These are phyloP conservation scores for Metopolophium dirhodum DNA, from an alignment of 1,140 invertebrate genomes.

Conservation along the genomic window DNA sequence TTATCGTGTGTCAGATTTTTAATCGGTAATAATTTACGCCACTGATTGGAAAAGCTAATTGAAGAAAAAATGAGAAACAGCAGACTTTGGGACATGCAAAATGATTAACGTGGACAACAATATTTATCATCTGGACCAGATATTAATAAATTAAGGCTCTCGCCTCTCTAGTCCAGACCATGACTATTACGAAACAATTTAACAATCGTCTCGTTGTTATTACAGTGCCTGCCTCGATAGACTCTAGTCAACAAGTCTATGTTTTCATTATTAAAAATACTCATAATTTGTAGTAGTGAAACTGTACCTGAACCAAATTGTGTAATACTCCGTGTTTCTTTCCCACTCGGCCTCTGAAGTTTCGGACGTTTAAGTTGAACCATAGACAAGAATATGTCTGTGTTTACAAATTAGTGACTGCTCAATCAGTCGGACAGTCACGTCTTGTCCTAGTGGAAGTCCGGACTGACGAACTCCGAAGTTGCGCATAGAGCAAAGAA, in stretches of 20 bases:
- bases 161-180: too few species aligned
- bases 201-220: not conserved
- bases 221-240: not conserved
- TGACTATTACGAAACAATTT: not conserved
- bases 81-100: not conserved
- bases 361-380: not conserved
- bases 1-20: too few species aligned
- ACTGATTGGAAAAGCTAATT: too few species aligned
- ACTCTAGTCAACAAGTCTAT: too few species aligned
- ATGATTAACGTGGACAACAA: not conserved
- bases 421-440: too few species aligned
- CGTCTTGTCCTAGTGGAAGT: too few species aligned
- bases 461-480: too few species aligned
- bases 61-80: too few species aligned
- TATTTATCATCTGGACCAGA: not conserved
- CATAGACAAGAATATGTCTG: not conserved
- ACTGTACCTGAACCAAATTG: not conserved
- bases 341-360: not conserved
- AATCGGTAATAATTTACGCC: not conserved
- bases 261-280: not conserved
- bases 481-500: too few species aligned
- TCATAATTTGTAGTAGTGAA: not conserved
- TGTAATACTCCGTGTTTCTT: not conserved
- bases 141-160: too few species aligned
- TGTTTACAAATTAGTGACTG: too few species aligned